Base-by-base conservation (phyloP, 2,797 vertebrate genomes). In the Momotus momota region DNA sequence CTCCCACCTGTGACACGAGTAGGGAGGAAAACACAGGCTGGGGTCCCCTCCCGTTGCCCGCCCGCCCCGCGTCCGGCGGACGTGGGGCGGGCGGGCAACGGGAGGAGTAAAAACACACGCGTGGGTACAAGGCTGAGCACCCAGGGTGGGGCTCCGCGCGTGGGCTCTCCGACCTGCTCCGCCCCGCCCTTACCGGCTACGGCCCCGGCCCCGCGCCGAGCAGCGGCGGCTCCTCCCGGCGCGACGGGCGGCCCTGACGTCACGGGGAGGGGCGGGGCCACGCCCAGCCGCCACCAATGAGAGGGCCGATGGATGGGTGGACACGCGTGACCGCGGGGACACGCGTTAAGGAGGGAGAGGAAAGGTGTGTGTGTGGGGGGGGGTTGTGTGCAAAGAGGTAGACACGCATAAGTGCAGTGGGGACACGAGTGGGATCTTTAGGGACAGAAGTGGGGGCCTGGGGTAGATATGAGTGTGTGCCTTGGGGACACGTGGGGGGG, bases 181-280 rank as follows among this genome's bases (percentile, higher is more conserved):
- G 54, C 54, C 54, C 27, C 17, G 55, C n/a, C 55, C 52, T 29
- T 31, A 29, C 29, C 29, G 27, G 52, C 52, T 31, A 16, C 52
- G 29, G 52, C 29, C 52, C 17, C 27, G 10, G 33, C 27, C 17
- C 25, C 48, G 48, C 83, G 74, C 93, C 38, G 85, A 91, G 85
- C 85, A 14, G 61, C 90, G 81, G 90, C 90, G 82, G n/a, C 93
- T 85, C 90, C 93, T 95, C 94, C 91, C 75, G 83, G 90, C 86
- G 87, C 90, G 72, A 81, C 93, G 74, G 82, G n/a, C 81, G 54
- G 46, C 70, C 15, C 46, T 54, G 88, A 78, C 79, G 95, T 94
- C 86, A 88, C 65, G 29, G 14, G 6, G 46, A 49, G 55, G 40
- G 92, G 95, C 72, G 86, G 77, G 85, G 13, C 22, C 2, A 2